phyloP scores from a whole-genome alignment of 2,113 vertebrate genomes.

The Taxidea taxus region DNA sequence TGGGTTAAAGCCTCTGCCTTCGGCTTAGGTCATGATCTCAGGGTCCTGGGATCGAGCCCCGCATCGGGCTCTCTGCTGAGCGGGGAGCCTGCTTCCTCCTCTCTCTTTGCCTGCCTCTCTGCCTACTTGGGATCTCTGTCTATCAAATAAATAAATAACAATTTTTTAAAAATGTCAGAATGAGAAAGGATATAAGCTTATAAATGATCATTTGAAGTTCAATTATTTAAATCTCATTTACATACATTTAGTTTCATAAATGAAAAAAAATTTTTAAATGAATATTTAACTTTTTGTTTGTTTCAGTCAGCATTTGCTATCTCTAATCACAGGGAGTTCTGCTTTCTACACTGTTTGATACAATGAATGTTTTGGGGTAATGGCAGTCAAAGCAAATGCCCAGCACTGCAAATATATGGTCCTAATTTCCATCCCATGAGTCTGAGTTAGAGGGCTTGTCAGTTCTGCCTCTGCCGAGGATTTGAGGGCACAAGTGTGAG shows the following conservation, averaged over 20 bases:
- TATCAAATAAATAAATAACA: no score
- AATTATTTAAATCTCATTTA: slow-evolving; percentile 34
- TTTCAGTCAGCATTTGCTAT: neutral
- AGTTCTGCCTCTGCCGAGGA: neutral
- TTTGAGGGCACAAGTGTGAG: neutral
- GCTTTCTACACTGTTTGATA: neutral
- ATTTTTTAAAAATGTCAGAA: neutral
- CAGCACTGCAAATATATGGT: neutral
- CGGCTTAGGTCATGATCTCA: no score
- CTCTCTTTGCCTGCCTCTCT: no score
- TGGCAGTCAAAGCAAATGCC: neutral
- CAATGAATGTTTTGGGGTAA: neutral
- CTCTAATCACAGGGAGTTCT: neutral
- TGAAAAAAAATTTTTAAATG: neutral
- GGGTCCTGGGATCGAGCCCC: no score
- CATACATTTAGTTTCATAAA: neutral
- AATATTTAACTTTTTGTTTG: neutral
- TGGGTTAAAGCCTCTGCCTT: no score
- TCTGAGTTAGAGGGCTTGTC: neutral
- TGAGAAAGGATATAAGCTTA: neutral
- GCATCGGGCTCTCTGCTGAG: no score
- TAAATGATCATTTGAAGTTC: neutral
- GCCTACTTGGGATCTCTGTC: no score
- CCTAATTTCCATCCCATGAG: neutral
- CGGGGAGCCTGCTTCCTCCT: no score